These are phyloP conservation scores for Lanius ludovicianus DNA, from an alignment of 2,113 vertebrate species.

Conservation along the genomic window DNA sequence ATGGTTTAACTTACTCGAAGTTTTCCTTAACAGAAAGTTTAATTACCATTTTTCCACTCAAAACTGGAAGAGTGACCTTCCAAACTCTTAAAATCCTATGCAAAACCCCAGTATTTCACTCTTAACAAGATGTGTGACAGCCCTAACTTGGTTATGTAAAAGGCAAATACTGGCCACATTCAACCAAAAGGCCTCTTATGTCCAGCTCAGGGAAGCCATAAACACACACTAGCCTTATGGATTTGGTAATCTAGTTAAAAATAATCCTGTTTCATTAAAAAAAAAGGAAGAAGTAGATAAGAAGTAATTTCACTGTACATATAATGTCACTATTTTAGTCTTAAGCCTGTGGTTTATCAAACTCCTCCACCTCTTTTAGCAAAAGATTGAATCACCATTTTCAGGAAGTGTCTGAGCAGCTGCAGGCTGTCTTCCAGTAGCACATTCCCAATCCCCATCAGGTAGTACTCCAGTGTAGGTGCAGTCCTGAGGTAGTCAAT, in stretches of 20 bases:
- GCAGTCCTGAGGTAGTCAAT: not conserved
- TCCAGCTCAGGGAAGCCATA: not conserved
- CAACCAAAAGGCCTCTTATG: not conserved
- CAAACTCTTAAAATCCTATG: not conserved
- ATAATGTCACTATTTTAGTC: not conserved
- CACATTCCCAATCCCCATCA: not conserved
- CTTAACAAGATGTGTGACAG: not conserved
- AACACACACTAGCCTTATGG: not conserved
- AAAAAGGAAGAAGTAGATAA: not conserved
- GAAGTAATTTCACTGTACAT: not conserved
- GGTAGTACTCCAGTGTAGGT: accelerated
- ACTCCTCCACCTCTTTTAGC: not conserved
- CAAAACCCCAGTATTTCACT: not conserved
- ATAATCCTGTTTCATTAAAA: not conserved
- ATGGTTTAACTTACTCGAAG: not conserved
- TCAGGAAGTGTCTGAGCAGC: not conserved
- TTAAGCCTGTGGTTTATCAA: not conserved
- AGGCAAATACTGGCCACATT: not conserved
- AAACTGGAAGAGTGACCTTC: not conserved
- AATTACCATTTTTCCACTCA: not conserved
- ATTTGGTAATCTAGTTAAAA: not conserved
- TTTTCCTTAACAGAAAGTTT: not conserved
- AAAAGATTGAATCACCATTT: not conserved
- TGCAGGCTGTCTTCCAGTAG: not conserved
- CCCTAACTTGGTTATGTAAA: not conserved